Conservation (phyloP, 2,797 vertebrate species). For the Steatocranus sp. region DNA sequence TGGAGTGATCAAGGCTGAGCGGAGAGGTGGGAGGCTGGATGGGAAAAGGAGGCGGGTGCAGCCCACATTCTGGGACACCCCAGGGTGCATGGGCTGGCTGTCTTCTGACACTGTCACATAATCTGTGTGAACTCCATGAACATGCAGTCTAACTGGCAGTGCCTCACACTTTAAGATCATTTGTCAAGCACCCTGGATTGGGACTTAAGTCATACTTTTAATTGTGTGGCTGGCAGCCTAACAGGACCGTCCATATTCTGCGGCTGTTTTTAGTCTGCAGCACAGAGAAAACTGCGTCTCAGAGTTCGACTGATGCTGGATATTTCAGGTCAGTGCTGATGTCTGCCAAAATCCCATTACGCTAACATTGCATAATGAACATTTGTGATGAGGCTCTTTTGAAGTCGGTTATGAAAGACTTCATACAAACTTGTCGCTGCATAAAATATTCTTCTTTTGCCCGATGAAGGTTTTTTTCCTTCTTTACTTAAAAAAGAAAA, state of each 20-base stretch:
- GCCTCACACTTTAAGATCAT: conserved; percentile 23
- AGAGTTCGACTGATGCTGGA: neutral
- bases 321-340: neutral
- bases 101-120: conserved; percentile 47
- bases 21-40: conserved; percentile 37
- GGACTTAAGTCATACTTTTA: conserved; percentile 4
- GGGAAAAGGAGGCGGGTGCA: conserved; percentile 17
- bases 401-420: neutral
- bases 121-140: conserved; percentile 25
- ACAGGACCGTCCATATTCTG: neutral
- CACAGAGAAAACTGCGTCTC: neutral
- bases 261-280: neutral
- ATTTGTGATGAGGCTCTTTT: neutral
- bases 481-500: neutral
- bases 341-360: neutral
- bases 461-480: neutral
- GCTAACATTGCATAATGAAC: neutral
- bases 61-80: conserved; percentile 43
- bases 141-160: conserved; percentile 6
- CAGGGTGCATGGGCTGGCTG: conserved; percentile 30
- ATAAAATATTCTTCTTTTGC: neutral
- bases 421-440: neutral
- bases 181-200: neutral
- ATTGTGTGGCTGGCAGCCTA: neutral
- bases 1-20: conserved; percentile 57